Percentiles rank a stretch among this genome's conserved stretches.
Evolutionary conservation across 1,140 invertebrate species (phyloP).

Genomic region (Asbolus verrucosus): DNA sequence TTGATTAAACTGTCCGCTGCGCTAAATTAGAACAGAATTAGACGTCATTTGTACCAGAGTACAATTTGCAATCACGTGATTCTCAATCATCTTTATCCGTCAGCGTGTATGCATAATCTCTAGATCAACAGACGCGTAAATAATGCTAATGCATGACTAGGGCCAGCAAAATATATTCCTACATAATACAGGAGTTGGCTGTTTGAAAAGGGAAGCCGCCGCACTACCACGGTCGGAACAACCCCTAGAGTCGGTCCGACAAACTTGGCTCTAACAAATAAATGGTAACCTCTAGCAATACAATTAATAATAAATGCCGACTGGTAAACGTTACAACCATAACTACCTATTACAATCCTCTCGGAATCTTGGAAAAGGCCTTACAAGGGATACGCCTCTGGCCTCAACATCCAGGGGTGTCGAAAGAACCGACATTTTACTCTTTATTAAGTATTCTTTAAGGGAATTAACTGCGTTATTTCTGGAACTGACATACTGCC

Average conservation of each 20-base stretch:
- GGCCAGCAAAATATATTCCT: slow-evolving; percentile 53
- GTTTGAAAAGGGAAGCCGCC: slow-evolving; percentile 7
- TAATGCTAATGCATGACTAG: slow-evolving; percentile 22
- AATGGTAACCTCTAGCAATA: slow-evolving; percentile 9
- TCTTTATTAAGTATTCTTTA: no score
- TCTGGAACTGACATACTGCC: no score
- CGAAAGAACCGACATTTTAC: no score
- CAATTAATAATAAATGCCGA: background rate
- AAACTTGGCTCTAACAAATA: slow-evolving; percentile 6
- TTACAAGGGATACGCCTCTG: no score
- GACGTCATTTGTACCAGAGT: slow-evolving; percentile 24
- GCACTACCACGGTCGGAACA: background rate
- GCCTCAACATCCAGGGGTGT: no score
- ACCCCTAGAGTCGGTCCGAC: background rate
- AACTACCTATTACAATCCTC: background rate
- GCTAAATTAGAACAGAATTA: slow-evolving; percentile 48
- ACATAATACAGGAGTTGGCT: slow-evolving; percentile 49
- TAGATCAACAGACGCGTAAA: slow-evolving; percentile 50
- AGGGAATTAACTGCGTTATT: no score
- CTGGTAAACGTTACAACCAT: background rate
- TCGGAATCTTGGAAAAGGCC: background rate
- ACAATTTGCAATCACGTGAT: slow-evolving; percentile 51
- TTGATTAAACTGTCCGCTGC: slow-evolving; percentile 46
- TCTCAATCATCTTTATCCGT: slow-evolving; percentile 55
- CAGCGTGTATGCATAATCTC: slow-evolving; percentile 48